Evolutionary conservation across 2,888 invertebrate species (phyloP).

Genomic region (Trichopoda pennipes): DNA sequence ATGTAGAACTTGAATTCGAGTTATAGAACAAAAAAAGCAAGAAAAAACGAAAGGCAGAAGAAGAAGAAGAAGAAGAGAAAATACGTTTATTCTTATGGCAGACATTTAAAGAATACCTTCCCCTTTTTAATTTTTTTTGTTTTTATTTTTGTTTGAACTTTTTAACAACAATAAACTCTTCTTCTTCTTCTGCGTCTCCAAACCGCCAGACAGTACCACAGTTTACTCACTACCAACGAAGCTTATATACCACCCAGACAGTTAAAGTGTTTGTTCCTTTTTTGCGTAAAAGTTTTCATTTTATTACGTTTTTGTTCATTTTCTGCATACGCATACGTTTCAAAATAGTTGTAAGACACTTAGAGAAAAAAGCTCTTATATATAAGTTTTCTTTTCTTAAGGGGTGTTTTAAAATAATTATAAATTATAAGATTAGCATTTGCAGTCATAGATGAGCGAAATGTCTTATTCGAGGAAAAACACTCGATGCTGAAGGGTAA

Average conservation of each 20-base stretch:
- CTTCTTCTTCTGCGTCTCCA: constrained; percentile 36
- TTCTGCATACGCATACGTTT: constrained; percentile 56
- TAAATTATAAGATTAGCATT: no score
- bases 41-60: constrained; percentile 2
- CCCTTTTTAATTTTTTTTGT: constrained; percentile 28
- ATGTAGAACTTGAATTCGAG: constrained; percentile 9
- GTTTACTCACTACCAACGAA: constrained; percentile 17
- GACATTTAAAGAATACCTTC: constrained; percentile 64
- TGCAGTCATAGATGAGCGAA: no score
- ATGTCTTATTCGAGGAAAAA: no score
- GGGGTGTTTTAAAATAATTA: no score
- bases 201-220: constrained; percentile 57
- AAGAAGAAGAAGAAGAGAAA: constrained; percentile 23
- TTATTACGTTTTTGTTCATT: constrained; percentile 31
- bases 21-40: not conserved
- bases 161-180: constrained; percentile 41
- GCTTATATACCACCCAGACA: constrained; percentile 57
- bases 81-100: constrained; percentile 56
- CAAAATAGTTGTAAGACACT: constrained; percentile 30
- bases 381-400: no score
- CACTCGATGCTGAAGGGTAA: no score
- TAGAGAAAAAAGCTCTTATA: constrained; percentile 25
- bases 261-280: constrained; percentile 42
- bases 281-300: constrained; percentile 41
- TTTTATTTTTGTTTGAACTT: constrained; percentile 13